Evolutionary conservation across 2,797 vertebrate genomes (phyloP), one percentile per base, ranked within the genome.

Genomic region (Semaprochilodus insignis): DNA sequence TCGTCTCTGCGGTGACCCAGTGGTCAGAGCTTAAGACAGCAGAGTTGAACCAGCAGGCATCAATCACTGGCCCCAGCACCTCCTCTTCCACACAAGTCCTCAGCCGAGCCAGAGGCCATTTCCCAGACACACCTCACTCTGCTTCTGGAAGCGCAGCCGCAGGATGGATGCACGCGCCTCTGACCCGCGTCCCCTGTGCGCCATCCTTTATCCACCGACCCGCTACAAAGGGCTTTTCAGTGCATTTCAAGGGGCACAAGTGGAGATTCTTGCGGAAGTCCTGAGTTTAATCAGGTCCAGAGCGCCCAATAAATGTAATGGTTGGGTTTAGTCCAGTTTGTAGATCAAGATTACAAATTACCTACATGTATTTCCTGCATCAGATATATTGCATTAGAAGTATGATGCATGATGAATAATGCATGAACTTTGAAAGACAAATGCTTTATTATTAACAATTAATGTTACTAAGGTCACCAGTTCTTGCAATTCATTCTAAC

Each of bases 81-180:
- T 16, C n/a, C 27, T 55, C 73, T 78, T 73, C 82, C 55, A 63
- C 23, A 11, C 54, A 59, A 79, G 31, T 65, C 63, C 40, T 67
- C 57, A 81, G 36, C 34, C 40, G 51, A 72, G 51, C 79, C 83
- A 88, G 83, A 86, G 91, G 83, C 85, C 77, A 90, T 91, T 94
- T 93, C 93, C 93, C 91, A 81, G 84, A 71, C 78, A 89, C 87
- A 90, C 67, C 78, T 89, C 87, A 88, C 90, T 89, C 81, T 81
- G 88, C 80, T 86, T 83, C 78, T 86, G 84, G 54, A 54, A 71
- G 69, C 52, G 16, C 25, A 60, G 44, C 11, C 6, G 2, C 73
- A 71, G 83, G 74, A 88, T 84, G 71, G 79, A 88, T 86, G 87
- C 63, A 6, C 31, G 65, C 25, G 34, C 74, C 78, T 78, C 78